Percentiles rank a stretch among this genome's conserved stretches.
Evolutionary conservation across 2,113 vertebrate genomes (phyloP).

Genomic region (Apodemus sylvaticus): DNA sequence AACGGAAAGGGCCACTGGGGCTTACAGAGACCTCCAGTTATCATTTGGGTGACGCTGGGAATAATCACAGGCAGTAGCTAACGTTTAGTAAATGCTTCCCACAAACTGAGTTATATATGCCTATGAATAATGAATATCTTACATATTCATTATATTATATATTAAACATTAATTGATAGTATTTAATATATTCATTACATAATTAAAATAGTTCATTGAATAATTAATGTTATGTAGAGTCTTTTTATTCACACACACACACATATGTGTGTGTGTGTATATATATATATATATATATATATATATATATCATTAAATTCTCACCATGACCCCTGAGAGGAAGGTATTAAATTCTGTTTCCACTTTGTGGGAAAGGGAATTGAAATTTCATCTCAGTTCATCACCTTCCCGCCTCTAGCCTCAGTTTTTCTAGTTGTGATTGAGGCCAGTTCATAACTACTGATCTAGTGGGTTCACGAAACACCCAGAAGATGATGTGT

Average conservation of each 20-base stretch:
- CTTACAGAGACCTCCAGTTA: not conserved
- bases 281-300: not conserved
- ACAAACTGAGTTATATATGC: not conserved
- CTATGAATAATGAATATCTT: not conserved
- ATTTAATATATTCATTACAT: not conserved
- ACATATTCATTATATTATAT: not conserved
- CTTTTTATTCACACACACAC: not conserved
- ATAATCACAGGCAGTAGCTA: not conserved
- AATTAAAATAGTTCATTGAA: constrained; percentile 15
- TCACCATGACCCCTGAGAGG: not conserved
- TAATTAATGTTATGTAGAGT: not conserved
- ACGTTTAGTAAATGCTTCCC: not conserved
- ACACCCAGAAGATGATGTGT: not conserved
- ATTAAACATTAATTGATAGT: not conserved
- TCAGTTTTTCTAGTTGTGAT: not conserved
- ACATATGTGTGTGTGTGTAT: not conserved
- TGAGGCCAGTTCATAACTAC: not conserved
- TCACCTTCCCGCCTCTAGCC: not conserved
- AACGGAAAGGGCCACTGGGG: not conserved
- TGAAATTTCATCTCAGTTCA: not conserved
- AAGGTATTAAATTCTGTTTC: not conserved
- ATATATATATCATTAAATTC: not conserved
- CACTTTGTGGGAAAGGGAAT: not conserved
- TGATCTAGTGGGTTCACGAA: not conserved
- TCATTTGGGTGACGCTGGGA: not conserved